These are phyloP conservation scores for Germaria angustata DNA, from an alignment of 2,888 invertebrate species.

Conservation along the genomic window DNA sequence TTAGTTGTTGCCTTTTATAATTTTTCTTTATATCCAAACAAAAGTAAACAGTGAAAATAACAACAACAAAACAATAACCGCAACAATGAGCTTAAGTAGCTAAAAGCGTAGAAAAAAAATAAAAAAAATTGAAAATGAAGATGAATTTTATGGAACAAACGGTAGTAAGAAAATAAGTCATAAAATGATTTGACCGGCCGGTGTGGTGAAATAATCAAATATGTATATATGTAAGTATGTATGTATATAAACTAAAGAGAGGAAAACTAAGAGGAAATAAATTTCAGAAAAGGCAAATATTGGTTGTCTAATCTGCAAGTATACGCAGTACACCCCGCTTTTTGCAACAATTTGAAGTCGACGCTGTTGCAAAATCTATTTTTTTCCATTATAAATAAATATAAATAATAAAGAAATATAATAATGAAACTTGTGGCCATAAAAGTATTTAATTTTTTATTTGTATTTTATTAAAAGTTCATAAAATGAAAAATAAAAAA, in stretches of 20 bases:
- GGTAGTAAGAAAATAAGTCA: neutral
- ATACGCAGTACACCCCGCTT: no score
- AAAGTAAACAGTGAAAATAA: conserved; percentile 16
- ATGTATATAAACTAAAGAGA: neutral
- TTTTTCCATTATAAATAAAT: no score
- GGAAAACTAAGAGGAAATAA: neutral
- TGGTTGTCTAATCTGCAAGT: no score
- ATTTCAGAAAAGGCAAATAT: no score
- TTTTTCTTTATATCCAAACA: conserved; percentile 13
- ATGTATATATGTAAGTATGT: no score
- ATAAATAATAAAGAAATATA: no score
- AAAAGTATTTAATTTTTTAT: no score
- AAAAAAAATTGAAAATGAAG: neutral
- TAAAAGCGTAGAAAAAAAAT: neutral
- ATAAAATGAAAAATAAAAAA: no score
- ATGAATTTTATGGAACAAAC: neutral
- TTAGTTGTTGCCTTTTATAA: conserved; percentile 22
- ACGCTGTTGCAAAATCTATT: no score
- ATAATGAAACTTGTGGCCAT: no score
- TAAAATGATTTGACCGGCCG: conserved; percentile 26
- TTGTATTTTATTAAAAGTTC: no score
- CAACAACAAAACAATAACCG: conserved; percentile 26
- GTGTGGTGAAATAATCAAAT: neutral
- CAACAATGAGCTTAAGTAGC: conserved; percentile 34
- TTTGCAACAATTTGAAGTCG: neutral